phyloP scores from a whole-genome alignment of 2,113 vertebrate species.

The Semicossyphus pulcher region DNA sequence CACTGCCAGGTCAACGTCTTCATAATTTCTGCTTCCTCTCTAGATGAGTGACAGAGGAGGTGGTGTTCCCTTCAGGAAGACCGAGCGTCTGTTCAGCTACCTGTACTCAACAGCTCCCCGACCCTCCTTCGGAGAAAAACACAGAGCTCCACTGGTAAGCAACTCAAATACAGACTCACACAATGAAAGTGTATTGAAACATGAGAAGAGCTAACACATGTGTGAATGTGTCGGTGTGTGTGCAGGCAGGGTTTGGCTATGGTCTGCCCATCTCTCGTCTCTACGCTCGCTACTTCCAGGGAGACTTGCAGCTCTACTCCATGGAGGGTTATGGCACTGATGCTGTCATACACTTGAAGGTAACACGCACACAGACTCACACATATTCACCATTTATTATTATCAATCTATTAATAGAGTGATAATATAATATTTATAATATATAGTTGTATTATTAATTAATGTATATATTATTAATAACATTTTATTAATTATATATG shows the following conservation, averaged over 20 bases:
- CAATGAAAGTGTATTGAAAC: not conserved
- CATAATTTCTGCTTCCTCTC: not conserved
- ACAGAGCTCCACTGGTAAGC: constrained; percentile 86
- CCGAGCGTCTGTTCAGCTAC: constrained; percentile 91
- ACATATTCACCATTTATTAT: not conserved
- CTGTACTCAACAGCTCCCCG: constrained; percentile 91
- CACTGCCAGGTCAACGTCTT: not conserved
- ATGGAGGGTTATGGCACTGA: constrained; percentile 91
- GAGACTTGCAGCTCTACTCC: constrained; percentile 91
- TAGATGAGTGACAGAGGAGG: constrained; percentile 91
- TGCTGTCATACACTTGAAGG: constrained; percentile 89
- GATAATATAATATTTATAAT: too few species aligned
- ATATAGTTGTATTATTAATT: too few species aligned
- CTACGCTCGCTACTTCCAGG: constrained; percentile 93
- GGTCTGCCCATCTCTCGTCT: constrained; percentile 92
- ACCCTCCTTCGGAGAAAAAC: constrained; percentile 79
- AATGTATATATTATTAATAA: too few species aligned
- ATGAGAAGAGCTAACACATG: not conserved
- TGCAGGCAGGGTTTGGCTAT: constrained; percentile 89
- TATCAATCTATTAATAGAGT: too few species aligned
- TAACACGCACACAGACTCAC: constrained; percentile 49
- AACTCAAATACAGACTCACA: not conserved
- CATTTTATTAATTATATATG: too few species aligned
- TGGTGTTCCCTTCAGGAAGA: constrained; percentile 89
- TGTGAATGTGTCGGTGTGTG: constrained; percentile 21